Evolutionary conservation across 1,140 invertebrate genomes (phyloP).

Genomic region (Drosophila tsacasi): DNA sequence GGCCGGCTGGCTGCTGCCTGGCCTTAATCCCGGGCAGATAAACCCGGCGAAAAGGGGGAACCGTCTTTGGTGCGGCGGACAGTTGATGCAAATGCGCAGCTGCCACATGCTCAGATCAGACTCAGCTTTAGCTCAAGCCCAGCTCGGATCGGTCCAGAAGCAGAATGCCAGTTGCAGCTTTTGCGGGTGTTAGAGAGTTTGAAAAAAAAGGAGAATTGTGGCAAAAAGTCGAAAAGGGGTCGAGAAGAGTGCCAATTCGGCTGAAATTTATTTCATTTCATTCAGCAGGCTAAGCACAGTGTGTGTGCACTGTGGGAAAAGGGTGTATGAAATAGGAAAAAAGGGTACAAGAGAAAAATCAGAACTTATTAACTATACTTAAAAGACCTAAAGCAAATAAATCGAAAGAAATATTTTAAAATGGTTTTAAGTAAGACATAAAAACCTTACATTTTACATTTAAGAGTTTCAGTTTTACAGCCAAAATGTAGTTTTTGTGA

Average conservation of each 20-base stretch:
- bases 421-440: too few relatives aligned
- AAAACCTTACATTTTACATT: too few relatives aligned
- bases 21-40: conserved; percentile 50
- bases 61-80: conserved; percentile 4
- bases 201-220: background rate
- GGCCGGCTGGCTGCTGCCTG: conserved; percentile 29
- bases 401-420: too few relatives aligned
- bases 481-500: too few relatives aligned
- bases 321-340: background rate
- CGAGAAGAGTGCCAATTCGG: conserved; percentile 57
- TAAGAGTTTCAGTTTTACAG: too few relatives aligned
- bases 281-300: conserved; percentile 30
- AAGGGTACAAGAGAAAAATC: too few relatives aligned
- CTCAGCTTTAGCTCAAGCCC: background rate
- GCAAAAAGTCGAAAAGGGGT: conserved; percentile 13
- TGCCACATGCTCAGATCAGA: conserved; percentile 47
- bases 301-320: background rate
- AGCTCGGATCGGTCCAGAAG: conserved; percentile 34
- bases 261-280: conserved; percentile 73
- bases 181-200: conserved; percentile 35
- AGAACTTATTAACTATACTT: too few relatives aligned
- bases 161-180: conserved; percentile 33
- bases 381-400: too few relatives aligned
- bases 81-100: conserved; percentile 75
- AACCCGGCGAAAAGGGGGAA: conserved; percentile 17